These are phyloP conservation scores for Porphyrio hochstetteri DNA, from an alignment of 2,113 vertebrate species.

Conservation along the genomic window DNA sequence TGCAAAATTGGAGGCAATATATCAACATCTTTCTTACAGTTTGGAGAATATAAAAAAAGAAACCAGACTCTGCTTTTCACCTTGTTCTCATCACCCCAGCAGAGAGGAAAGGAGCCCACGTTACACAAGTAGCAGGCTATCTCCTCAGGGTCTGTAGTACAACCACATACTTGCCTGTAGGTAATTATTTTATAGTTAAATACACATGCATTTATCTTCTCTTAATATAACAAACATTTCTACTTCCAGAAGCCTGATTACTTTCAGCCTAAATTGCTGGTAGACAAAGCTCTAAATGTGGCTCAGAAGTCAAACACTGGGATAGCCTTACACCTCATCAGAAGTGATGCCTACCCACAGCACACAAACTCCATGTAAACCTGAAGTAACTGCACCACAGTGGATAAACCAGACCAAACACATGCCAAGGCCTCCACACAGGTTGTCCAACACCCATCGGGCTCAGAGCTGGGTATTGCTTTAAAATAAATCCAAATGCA, in stretches of 20 bases:
- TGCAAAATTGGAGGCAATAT: neutral
- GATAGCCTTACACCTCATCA: neutral
- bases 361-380: neutral
- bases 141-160: neutral
- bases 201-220: neutral
- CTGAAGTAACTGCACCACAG: neutral
- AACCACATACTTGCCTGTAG: too few species aligned
- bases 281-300: neutral
- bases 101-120: neutral
- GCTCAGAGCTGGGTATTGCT: neutral
- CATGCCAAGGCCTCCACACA: neutral
- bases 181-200: neutral
- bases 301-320: neutral
- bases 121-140: neutral
- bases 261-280: neutral
- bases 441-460: neutral
- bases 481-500: neutral
- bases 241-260: neutral
- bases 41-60: neutral
- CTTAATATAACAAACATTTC: neutral
- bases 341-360: neutral
- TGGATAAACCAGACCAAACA: neutral
- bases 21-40: neutral
- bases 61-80: neutral
- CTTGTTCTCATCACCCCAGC: neutral